Evolutionary conservation across 2,888 invertebrate species (phyloP).

Genomic region (Coecobrya sp.): DNA sequence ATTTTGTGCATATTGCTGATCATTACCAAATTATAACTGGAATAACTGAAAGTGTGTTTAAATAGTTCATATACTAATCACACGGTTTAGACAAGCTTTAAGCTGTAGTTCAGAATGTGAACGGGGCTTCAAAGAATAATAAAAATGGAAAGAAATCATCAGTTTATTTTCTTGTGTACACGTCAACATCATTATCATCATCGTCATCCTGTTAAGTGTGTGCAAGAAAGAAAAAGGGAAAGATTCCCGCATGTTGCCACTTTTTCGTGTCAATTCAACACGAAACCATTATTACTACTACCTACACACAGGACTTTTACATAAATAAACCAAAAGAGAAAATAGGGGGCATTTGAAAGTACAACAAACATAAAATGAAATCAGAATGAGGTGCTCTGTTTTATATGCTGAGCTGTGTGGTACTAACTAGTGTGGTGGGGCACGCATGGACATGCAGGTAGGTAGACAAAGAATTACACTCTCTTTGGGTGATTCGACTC

Average conservation of each 20-base stretch:
- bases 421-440: slow-evolving; percentile 3
- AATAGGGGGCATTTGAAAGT: slow-evolving; percentile 10
- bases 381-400: slow-evolving; percentile 54
- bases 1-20: no score
- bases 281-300: slow-evolving; percentile 34
- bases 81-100: not conserved
- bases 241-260: slow-evolving; percentile 75
- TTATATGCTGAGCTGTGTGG: not conserved
- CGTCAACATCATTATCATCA: slow-evolving; percentile 35
- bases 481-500: slow-evolving; percentile 57
- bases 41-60: not conserved
- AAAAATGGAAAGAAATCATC: not conserved
- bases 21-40: not conserved
- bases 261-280: slow-evolving; percentile 77
- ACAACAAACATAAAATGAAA: slow-evolving; percentile 60
- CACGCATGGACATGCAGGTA: slow-evolving; percentile 22
- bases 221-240: slow-evolving; percentile 43
- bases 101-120: not conserved
- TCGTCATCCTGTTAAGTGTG: slow-evolving; percentile 6
- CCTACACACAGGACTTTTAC: not conserved
- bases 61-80: not conserved
- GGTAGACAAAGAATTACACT: slow-evolving; percentile 47
- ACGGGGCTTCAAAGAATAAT: not conserved
- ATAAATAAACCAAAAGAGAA: not conserved
- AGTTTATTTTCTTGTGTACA: slow-evolving; percentile 1